phyloP scores from a whole-genome alignment of 2,113 vertebrate species.

The Tretioscincus oriximinensis region DNA sequence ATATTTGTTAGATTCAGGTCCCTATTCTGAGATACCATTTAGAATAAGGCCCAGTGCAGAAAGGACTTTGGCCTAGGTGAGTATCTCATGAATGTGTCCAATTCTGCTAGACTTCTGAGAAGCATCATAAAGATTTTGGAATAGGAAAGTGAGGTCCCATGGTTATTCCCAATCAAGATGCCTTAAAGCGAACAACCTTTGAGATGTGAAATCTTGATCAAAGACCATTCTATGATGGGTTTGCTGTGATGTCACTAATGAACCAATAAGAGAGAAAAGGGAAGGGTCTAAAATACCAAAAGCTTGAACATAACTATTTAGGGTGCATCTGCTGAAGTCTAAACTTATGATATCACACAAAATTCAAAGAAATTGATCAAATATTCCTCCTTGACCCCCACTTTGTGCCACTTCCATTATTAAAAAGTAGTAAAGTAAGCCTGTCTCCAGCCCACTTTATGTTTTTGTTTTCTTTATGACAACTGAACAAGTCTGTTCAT shows the following conservation, averaged over 20 bases:
- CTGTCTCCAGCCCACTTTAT: background rate
- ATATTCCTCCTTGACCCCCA: background rate
- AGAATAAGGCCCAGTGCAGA: too few relatives aligned
- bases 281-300: constrained; percentile 8
- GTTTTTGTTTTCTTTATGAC: constrained; percentile 9
- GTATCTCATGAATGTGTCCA: constrained; percentile 16
- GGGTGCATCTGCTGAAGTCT: background rate
- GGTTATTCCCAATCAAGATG: background rate
- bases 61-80: background rate
- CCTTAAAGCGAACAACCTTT: background rate
- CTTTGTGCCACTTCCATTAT: too few relatives aligned
- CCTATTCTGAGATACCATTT: too few relatives aligned
- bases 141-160: background rate
- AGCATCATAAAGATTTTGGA: background rate
- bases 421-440: background rate
- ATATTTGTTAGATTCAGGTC: too few relatives aligned
- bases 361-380: rapidly evolving
- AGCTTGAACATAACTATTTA: background rate
- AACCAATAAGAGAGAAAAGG: constrained; percentile 25
- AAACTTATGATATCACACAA: background rate
- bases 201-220: background rate
- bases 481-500: background rate
- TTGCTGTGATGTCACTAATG: constrained; percentile 6
- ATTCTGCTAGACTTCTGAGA: constrained; percentile 31
- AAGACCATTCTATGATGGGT: background rate